Base-by-base conservation (phyloP, 2,888 invertebrate species). In the Lacanobia oleracea region DNA sequence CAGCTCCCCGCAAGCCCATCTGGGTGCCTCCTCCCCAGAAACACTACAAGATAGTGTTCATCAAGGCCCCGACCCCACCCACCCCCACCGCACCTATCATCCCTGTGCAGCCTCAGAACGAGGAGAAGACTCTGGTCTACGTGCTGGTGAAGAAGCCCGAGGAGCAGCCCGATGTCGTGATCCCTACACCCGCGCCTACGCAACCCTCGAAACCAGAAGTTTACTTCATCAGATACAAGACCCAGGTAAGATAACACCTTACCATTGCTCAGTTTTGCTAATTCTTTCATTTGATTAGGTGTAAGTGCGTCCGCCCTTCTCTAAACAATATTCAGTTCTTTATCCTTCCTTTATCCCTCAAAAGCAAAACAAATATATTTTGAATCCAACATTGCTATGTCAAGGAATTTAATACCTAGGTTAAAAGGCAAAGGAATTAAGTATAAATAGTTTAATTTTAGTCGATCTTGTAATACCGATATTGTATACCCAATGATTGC, bases 171-270 rank as follows among this genome's bases (percentile, higher is more conserved):
- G 98, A 98, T 73, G 96, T 98, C 77, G 96, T 97, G 59, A 97
- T 98, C 83, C 98, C 98, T 2, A 97, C 98, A 16, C 97, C 98
- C 5, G 97, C 97, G 60, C 98, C 98, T 57, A 98, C 98, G 51
- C 98, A 98, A 90, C 98, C 98, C 61, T 97, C 98, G 96, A 98
- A 98, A 92, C 98, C 98, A 9, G 98, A 98, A 96, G 98, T 98
- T 67, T 98, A 98, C 96, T 98, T 98, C 96, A 98, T 98, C 96
- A 97, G 98, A 96, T 98, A 98, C 95, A 98, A 98, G 95, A 98
- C 98, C 65, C 98, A 98, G 97, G 98, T 98, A 94, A 90, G 92
- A 69, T 40, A 33, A 27, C 0, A n/a, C 18, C 0, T 45, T 37
- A 21, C 9, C 21, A 37, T 40, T 37, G 12, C 57, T 57, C n/a